phyloP scores from a whole-genome alignment of 2,888 invertebrate species.

The Cantharis nigra region DNA sequence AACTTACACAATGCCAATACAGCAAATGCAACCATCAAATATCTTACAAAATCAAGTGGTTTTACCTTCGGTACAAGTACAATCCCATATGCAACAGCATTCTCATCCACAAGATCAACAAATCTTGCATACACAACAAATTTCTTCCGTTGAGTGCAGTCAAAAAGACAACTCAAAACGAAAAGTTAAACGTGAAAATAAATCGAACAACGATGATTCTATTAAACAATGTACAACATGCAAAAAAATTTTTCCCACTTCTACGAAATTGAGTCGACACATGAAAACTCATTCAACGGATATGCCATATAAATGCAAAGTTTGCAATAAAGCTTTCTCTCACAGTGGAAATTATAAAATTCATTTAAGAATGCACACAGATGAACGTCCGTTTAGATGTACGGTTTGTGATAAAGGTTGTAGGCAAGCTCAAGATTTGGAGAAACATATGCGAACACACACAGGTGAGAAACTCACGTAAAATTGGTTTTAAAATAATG shows the following conservation, averaged over 20 bases:
- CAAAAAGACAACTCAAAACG: constrained; percentile 28
- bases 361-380: constrained; percentile 53
- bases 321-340: constrained; percentile 55
- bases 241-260: constrained; percentile 51
- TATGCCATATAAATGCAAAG: constrained; percentile 54
- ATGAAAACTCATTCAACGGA: constrained; percentile 55
- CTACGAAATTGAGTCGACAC: constrained; percentile 53
- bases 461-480: constrained; percentile 45
- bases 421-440: constrained; percentile 56
- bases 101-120: constrained; percentile 22
- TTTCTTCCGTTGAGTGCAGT: constrained; percentile 9
- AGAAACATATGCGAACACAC: constrained; percentile 57
- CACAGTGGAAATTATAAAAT: constrained; percentile 57
- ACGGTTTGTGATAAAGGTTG: constrained; percentile 56
- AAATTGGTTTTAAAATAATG: background rate
- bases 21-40: constrained; percentile 44
- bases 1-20: constrained; percentile 47
- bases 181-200: constrained; percentile 36
- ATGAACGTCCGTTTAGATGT: constrained; percentile 56
- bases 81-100: constrained; percentile 28
- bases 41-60: constrained; percentile 42
- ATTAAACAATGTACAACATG: constrained; percentile 52
- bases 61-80: constrained; percentile 19
- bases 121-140: constrained; percentile 27
- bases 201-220: constrained; percentile 29